Evolutionary conservation across 2,113 vertebrate genomes (phyloP).

Genomic region (Pseudonaja textilis): DNA sequence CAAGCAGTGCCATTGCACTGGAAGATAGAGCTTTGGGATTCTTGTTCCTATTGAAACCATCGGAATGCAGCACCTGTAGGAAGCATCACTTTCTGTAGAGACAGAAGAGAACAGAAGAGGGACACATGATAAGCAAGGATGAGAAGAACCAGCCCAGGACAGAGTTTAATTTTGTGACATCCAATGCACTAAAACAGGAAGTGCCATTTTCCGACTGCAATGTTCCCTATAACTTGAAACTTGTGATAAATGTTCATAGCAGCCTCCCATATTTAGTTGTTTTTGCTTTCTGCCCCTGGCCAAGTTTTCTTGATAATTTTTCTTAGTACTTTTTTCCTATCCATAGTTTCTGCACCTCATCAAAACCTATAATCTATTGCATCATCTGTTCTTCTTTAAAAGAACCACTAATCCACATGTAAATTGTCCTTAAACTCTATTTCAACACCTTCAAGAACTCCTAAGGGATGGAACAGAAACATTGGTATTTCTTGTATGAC

Average conservation of each 20-base stretch:
- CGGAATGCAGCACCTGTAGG: slow-evolving; percentile 96
- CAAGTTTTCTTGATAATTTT: not conserved
- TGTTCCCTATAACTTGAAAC: not conserved
- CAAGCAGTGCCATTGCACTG: slow-evolving; percentile 97
- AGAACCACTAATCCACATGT: not conserved
- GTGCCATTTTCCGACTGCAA: not conserved
- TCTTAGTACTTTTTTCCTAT: not conserved
- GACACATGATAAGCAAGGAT: slow-evolving; percentile 61
- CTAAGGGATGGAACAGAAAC: not conserved
- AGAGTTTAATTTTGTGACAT: slow-evolving; percentile 9
- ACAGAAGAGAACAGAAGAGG: slow-evolving; percentile 70
- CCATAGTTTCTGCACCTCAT: not conserved
- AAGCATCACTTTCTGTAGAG: slow-evolving; percentile 98
- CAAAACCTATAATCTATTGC: not conserved
- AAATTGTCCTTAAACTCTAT: not conserved
- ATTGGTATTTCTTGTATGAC: not conserved
- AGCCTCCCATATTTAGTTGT: not conserved
- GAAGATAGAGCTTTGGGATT: slow-evolving; percentile 96
- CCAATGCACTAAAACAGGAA: not conserved
- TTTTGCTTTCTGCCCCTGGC: not conserved
- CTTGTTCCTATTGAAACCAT: slow-evolving; percentile 96
- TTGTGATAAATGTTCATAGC: too few species aligned
- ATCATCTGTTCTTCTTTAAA: not conserved
- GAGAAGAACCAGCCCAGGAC: slow-evolving; percentile 53
- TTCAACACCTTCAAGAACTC: not conserved